A percentile compares a stretch with the other conserved stretches of the same genome.
phyloP scores from a whole-genome alignment of 2,113 vertebrate genomes.

The Brachyistius frenatus region DNA sequence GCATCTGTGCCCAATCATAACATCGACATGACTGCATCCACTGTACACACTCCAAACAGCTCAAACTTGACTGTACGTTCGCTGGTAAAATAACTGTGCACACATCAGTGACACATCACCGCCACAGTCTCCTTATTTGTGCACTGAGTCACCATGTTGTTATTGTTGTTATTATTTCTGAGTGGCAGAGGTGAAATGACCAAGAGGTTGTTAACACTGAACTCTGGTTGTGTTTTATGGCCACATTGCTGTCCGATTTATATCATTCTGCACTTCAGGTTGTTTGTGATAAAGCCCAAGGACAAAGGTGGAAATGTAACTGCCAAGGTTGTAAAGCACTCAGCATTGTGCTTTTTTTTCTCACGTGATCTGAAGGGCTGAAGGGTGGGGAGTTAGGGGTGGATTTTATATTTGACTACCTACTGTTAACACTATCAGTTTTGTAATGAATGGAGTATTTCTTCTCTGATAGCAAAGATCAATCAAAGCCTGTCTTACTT shows the following conservation, averaged over 20 bases:
- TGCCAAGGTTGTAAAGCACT: constrained; percentile 49
- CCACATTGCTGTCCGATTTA: constrained; percentile 33
- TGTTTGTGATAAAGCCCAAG: constrained; percentile 48
- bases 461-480: too few species aligned
- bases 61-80: constrained; percentile 22
- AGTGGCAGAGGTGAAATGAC: constrained; percentile 27
- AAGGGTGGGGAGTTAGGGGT: too few species aligned
- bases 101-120: constrained; percentile 24
- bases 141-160: constrained; percentile 17
- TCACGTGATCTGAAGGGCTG: neutral
- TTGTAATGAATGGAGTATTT: too few species aligned
- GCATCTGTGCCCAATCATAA: constrained; percentile 39
- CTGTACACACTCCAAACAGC: constrained; percentile 16
- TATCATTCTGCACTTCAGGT: constrained; percentile 25
- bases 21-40: constrained; percentile 26
- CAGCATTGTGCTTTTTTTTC: neutral
- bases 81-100: constrained; percentile 31
- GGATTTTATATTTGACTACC: too few species aligned
- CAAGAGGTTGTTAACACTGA: constrained; percentile 50
- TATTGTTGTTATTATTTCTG: constrained; percentile 38
- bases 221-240: constrained; percentile 49
- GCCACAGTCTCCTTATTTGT: constrained; percentile 3
- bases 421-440: too few species aligned
- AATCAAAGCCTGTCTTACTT: too few species aligned
- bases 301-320: constrained; percentile 37